Evolutionary conservation across 2,888 invertebrate species (phyloP), one percentile per base, ranked within the genome.

Genomic region (Noctua janthina): DNA sequence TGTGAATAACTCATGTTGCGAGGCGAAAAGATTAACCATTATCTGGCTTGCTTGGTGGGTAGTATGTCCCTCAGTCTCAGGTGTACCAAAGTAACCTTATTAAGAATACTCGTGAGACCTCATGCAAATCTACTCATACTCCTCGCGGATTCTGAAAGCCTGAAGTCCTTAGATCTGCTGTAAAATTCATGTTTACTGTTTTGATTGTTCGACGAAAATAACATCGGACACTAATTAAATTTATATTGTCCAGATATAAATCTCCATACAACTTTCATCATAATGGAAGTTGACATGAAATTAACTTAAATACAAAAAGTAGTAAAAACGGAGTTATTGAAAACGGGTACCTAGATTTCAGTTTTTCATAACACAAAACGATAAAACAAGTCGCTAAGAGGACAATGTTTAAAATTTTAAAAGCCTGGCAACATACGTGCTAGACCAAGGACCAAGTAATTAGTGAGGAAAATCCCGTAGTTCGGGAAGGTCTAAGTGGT

Each of bases 391-490:
- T n/a, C 17, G 49, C 13, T 39, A 29, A 11, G 29, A 74, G n/a
- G 5, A 77, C 66, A 69, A 84, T 70, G 23, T 46, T 3, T 76
- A 10, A 43, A 39, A n/a, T 15, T 15, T 81, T 39, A 76, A 81
- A 83, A 59, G 74, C 62, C 85, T 82, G 84, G n/a, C n/a, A 68
- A 46, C 35, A 23, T 56, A 85, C 78, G 78, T 86, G 82, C 87
- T 89, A 89, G 86, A 87, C 80, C 83, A 88, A 89, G 88, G 86
- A 83, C 82, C 72, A 78, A 86, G 93, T 93, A 95, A 95, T 95
- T 95, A 95, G 93, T 91, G 94, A 90, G 90, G 92, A 93, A 93
- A 76, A 93, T 87, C 89, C 90, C 84, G 84, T 87, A 91, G 92
- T 90, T 66, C 89, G 90, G 88, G 66, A 70, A 80, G 86, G 88